Evolutionary conservation across 2,113 vertebrate species (phyloP).

Genomic region (Apodemus sylvaticus): DNA sequence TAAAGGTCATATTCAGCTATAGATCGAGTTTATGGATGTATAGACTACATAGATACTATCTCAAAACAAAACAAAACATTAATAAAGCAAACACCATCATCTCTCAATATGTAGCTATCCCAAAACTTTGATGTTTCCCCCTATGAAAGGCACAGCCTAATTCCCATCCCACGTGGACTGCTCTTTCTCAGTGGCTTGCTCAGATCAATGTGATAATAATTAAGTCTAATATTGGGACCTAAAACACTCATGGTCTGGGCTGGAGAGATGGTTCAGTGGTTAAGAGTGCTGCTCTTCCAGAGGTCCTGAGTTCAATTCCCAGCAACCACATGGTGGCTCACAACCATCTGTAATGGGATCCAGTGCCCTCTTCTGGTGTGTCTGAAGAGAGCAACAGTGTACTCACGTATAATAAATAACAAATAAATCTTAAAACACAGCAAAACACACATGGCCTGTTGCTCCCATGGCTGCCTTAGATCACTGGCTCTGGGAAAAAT

Average conservation of each 20-base stretch:
- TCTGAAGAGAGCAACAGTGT: too few species aligned
- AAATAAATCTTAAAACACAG: too few species aligned
- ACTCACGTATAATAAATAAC: too few species aligned
- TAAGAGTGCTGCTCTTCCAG: too few species aligned
- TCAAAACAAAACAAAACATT: background rate
- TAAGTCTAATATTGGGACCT: background rate
- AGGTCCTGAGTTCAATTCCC: too few species aligned
- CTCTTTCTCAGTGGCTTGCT: background rate
- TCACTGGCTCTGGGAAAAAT: background rate
- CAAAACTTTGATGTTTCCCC: background rate
- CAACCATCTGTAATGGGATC: too few species aligned
- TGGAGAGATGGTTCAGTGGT: too few species aligned
- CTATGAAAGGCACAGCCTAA: background rate
- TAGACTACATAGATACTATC: background rate
- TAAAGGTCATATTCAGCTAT: background rate
- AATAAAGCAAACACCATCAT: background rate
- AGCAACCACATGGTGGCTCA: too few species aligned
- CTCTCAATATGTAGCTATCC: background rate
- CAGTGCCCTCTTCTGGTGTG: too few species aligned
- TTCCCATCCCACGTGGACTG: background rate
- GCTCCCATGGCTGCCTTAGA: background rate
- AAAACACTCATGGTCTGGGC: background rate
- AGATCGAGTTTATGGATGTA: background rate
- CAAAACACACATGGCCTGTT: background rate
- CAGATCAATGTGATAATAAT: background rate